These are phyloP conservation scores for Illadopsis cleaveri DNA, from an alignment of 2,113 vertebrate species.

Conservation along the genomic window DNA sequence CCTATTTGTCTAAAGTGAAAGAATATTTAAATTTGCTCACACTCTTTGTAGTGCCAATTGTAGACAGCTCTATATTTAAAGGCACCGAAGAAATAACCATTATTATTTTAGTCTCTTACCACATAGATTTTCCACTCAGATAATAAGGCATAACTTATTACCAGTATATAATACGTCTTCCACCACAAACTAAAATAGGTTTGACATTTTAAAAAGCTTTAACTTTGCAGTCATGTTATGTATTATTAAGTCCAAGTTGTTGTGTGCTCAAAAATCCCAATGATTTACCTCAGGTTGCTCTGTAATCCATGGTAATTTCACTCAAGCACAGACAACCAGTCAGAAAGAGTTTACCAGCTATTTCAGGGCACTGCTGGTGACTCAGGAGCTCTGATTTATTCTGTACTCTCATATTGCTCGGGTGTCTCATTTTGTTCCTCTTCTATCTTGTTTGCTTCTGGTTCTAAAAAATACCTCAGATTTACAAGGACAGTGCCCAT, in stretches of 20 bases:
- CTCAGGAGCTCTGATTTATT: neutral
- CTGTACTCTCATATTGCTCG: neutral
- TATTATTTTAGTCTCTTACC: neutral
- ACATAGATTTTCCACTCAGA: neutral
- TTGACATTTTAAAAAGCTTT: neutral
- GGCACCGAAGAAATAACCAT: neutral
- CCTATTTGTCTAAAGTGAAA: neutral
- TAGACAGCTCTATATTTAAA: neutral
- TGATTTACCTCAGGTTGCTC: neutral
- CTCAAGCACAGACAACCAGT: neutral
- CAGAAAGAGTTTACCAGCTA: neutral
- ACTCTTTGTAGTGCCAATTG: neutral
- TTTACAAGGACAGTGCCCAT: neutral
- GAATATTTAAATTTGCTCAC: neutral
- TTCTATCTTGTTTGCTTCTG: neutral
- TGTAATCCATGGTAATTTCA: neutral
- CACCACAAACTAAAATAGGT: neutral
- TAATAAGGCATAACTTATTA: neutral
- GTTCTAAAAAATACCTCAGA: neutral
- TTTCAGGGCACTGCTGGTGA: neutral
- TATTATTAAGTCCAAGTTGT: neutral
- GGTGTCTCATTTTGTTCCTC: neutral
- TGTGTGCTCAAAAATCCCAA: neutral
- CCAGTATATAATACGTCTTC: neutral
- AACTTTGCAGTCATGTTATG: neutral